phyloP scores from a whole-genome alignment of 2,888 invertebrate species.

The Sericinus montela region DNA sequence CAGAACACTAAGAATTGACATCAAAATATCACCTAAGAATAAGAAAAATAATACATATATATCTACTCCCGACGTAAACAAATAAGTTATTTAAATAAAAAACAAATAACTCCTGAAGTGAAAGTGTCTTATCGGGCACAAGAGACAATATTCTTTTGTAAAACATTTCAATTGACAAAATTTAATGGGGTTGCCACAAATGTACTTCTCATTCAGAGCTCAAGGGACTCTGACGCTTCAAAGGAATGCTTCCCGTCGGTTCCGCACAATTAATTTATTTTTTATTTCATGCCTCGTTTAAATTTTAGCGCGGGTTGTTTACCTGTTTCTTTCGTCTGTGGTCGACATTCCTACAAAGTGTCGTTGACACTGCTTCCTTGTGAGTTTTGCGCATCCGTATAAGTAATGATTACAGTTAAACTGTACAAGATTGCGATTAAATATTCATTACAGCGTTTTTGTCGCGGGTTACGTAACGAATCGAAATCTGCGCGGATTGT shows the following conservation, averaged over 20 bases:
- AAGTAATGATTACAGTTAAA: constrained; percentile 15
- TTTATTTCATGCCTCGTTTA: not conserved
- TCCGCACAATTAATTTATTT: constrained; percentile 11
- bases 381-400: constrained; percentile 4
- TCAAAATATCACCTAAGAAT: no score
- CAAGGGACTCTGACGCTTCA: constrained; percentile 2
- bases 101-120: not conserved
- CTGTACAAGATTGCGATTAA: constrained; percentile 6
- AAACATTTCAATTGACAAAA: constrained; percentile 11
- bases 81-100: not conserved
- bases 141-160: constrained; percentile 4
- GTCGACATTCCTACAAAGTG: constrained; percentile 1
- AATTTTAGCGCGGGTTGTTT: constrained; percentile 3
- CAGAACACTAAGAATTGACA: no score
- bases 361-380: constrained; percentile 13
- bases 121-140: not conserved
- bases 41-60: no score
- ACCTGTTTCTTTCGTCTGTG: constrained; percentile 3
- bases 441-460: constrained; percentile 5
- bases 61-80: no score
- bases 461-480: not conserved
- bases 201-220: constrained; percentile 11
- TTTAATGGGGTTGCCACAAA: constrained; percentile 3
- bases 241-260: constrained; percentile 9
- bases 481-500: not conserved